Evolutionary conservation across 2,888 invertebrate species (phyloP), one percentile per base, ranked within the genome.

Genomic region (Agrochola lota): DNA sequence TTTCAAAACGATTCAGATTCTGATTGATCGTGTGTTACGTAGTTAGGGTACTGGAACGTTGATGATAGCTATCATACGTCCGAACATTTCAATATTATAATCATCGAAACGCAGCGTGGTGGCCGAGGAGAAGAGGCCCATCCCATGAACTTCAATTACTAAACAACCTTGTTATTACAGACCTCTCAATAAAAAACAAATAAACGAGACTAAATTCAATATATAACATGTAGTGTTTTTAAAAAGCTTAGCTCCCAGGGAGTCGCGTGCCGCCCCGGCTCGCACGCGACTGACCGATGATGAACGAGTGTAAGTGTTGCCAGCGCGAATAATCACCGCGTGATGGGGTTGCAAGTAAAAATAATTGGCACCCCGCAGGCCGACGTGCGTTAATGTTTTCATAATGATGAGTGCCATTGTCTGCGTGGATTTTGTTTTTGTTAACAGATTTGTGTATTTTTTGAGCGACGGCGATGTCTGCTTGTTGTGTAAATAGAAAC

Each of bases 281-380:
- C 91, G 93, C 94, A 93, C 94, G 92, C 92, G 94, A 92, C 92
- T 92, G 91, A 84, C 91, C 91, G 86, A 91, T 94, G 94, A 93
- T 93, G 91, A 92, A 94, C 93, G 92, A 93, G 92, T 85, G 89
- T 90, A 92, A 94, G 94, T 96, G 95, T 95, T 94, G 93, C 95
- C 92, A 95, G 88, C 83, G 90, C 91, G 91, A 91, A 93, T 93
- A 93, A 93, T 93, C 92, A 92, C 87, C 89, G 88, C 91, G 88
- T 90, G 95, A 95, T 95, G 94, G 96, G 96, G 96, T 95, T 96
- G 94, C 94, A 91, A 94, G 91, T 88, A 88, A 90, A 93, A 94
- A 95, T 96, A 96, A 96, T 96, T 96, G 96, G 96, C 96, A 91
- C 95, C 96, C 96, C 95, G 96, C 95, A 92, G 96, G 88, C 91